Evolutionary conservation across 2,888 invertebrate genomes (phyloP), one percentile per base, ranked within the genome.

Genomic region (Axea sp.): DNA sequence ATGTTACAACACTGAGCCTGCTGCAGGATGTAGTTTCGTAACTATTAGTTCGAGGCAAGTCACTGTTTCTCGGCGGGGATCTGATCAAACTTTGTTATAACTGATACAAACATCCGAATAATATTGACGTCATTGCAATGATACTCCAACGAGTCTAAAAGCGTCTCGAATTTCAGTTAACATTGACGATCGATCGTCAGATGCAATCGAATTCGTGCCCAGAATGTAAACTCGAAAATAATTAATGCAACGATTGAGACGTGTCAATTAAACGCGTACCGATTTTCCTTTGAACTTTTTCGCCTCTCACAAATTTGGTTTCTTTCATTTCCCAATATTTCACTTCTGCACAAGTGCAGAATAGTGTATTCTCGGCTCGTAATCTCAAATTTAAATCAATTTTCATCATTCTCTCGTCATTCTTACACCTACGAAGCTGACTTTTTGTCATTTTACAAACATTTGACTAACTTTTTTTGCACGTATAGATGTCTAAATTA

Each of bases 11-110:
- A 55, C 26, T 43, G 35, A 55, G 73, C 49, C 43, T 67, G 73
- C 39, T 49, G 35, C 73, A 73, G 73, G 73, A 73, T 73, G 67
- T 73, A 43, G 67, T 62, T 73, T 73, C 73, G 62, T 67, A 67
- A 73, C 73, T 62, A 62, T 67, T 67, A 67, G 65, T 53, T 33
- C 47, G 60, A 60, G 37, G 47, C 53, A 55, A 62, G 67, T 67
- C 55, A 53, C 45, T 49, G 57, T 45, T 43, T 51, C 72, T 59
- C 65, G 8, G 9, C 64, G 51, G 72, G 72, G 41, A 28, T 33
- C 26, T 39, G 57, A 51, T 59, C 57, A 14, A 43, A 53, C 72
- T 57, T 53, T 31, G 19, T 53, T 55, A 65, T 64, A 59, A 59
- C 53, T 30, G 51, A 53, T 72, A 65, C 53, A 64, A 59, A 72